A percentile compares a stretch with the other conserved stretches of the same genome.
phyloP scores from a whole-genome alignment of 1,140 invertebrate species.

The Trichomalopsis sarcophagae region DNA sequence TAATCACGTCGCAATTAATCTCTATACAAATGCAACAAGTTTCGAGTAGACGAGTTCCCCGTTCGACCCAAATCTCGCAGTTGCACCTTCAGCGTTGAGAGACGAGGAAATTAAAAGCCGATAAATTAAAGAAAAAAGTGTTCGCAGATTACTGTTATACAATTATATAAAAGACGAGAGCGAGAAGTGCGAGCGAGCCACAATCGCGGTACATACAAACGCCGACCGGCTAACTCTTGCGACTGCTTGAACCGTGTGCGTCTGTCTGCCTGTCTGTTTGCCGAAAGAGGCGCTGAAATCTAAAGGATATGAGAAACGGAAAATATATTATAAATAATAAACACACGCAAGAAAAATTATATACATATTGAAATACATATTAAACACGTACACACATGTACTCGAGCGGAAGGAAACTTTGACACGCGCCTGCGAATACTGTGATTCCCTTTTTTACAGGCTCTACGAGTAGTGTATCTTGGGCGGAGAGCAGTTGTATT shows the following conservation, averaged over 20 bases:
- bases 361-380: slow-evolving; percentile 4
- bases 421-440: slow-evolving; percentile 43
- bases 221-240: neutral
- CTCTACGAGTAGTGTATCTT: slow-evolving; percentile 30
- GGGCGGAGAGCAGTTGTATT: slow-evolving; percentile 11
- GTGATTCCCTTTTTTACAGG: slow-evolving; percentile 50
- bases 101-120: no score
- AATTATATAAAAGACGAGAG: neutral
- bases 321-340: neutral
- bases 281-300: neutral
- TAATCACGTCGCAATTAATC: no score
- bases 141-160: slow-evolving; percentile 12
- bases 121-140: neutral
- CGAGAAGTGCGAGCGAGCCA: neutral
- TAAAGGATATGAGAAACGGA: neutral
- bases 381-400: slow-evolving; percentile 14
- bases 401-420: slow-evolving; percentile 9
- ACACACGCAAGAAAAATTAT: neutral
- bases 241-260: neutral
- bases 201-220: neutral
- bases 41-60: neutral
- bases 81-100: neutral
- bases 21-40: no score
- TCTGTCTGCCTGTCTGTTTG: neutral
- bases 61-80: slow-evolving; percentile 10